Percentiles rank a stretch among this genome's conserved stretches.
Evolutionary conservation across 2,797 vertebrate species (phyloP).

Genomic region (Melopsittacus undulatus): DNA sequence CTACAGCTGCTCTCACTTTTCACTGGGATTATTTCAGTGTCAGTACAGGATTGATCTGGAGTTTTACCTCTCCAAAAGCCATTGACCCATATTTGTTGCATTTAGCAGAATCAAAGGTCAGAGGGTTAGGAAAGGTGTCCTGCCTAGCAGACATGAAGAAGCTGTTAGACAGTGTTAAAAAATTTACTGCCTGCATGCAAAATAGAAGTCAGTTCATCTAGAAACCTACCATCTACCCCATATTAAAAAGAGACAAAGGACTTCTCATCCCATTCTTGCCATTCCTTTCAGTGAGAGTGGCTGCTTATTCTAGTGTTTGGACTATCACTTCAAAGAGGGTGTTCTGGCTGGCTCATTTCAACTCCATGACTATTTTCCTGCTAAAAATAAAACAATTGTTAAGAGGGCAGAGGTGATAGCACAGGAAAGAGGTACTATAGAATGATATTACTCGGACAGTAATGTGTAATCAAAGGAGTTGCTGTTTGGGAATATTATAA

Average conservation of each 20-base stretch:
- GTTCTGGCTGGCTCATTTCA: background rate
- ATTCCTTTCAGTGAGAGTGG: background rate
- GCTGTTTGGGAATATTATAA: background rate
- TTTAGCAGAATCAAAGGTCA: background rate
- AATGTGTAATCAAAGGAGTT: background rate
- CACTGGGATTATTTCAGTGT: constrained; percentile 35
- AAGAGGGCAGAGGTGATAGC: background rate
- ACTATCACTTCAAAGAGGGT: background rate
- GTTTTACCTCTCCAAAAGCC: constrained; percentile 27
- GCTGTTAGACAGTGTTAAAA: background rate
- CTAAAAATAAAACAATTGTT: background rate
- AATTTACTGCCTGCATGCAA: background rate
- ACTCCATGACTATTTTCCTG: background rate
- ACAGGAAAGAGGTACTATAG: background rate
- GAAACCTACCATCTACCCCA: background rate
- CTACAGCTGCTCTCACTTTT: constrained; percentile 66
- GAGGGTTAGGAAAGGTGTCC: background rate
- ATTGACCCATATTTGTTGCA: constrained; percentile 27
- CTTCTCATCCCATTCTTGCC: background rate
- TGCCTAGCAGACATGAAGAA: background rate
- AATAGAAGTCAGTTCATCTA: background rate
- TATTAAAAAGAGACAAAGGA: background rate
- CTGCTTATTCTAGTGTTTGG: background rate
- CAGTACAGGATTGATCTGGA: background rate
- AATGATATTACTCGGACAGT: background rate